Base-by-base conservation (phyloP, 2,888 invertebrate genomes). In the Lymantria monacha region DNA sequence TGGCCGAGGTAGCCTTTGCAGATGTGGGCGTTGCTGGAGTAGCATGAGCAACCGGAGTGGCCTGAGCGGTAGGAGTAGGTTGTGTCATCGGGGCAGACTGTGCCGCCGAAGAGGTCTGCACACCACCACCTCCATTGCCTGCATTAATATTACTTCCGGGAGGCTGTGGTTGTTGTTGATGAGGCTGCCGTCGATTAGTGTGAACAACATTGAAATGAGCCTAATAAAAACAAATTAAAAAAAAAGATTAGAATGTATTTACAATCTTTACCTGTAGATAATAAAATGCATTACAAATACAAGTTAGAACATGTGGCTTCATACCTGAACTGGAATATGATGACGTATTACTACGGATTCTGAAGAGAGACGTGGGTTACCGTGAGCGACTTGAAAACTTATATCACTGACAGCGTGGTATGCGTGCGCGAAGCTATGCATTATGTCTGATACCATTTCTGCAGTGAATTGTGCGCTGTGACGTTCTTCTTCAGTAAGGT, bases 361-460 rank as follows among this genome's bases (percentile, higher is more conserved):
- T 0, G 85, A 75, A 0, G 70, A 72, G 22, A 87, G 79, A 0
- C 81, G 76, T 33, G 81, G 74, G 44, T 66, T 66, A 7, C 63
- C 60, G 40, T 72, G 72, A 0, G 77, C 76, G 13, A 84, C 69
- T 41, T 72, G 65, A 46, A 82, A 71, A 79, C 95, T 95, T 44
- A 98, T 93, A 77, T 98, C 98, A 70, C 97, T 97, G 44, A 97
- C 90, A 0, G 96, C 95, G 76, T 98, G 98, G 81, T 96, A 96
- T 1, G 96, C 96, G 75, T 98, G 98, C 1, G 97, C 94, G 66
- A 98, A 91, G 63, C 94, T 95, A 79, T 98, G 98, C 73, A 97
- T 91, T 22, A 95, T 93, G 78, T 96, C 96, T 0, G 96, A 95
- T 0, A 97, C 95, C 48, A 95, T 91, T 71, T 95, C 95, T 59